Evolutionary conservation across 2,113 vertebrate genomes (phyloP), one percentile per base, ranked within the genome.

Genomic region (Eira barbara): DNA sequence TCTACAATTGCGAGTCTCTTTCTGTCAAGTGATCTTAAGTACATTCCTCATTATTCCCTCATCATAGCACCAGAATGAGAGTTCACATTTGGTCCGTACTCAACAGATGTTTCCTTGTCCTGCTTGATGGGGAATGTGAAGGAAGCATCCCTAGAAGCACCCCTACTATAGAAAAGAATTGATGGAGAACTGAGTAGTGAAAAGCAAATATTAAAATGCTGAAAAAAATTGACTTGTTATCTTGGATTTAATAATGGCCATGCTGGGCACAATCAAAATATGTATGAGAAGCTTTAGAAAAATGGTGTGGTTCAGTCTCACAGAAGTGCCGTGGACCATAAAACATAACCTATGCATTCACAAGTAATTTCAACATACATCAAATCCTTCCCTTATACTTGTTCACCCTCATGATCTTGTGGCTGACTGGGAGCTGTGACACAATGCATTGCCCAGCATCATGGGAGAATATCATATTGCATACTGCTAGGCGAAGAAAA

Each of bases 271-370:
- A 87, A 86, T 90, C 89, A 95, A 92, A 96, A 92, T 42, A 23
- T 63, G 13, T 86, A 80, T 76, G 55, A 69, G 88, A 96, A 81
- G 15, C 13, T 52, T 49, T 52, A 84, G 79, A 93, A 76, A 90
- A 85, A 63, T 74, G 36, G 36, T 15, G 6, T 59, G 42, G 20
- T 83, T 96, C 63, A 95, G 17, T 76, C 36, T 83, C 47, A 52
- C 4, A 57, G 65, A 81, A 15, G 23, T 69, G n/a, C 80, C 97
- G 5, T 97, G 81, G 65, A 65, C 42, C 78, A 91, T 82, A 93
- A 97, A 95, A 85, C 45, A 76, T 74, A 93, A 97, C 81, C 45
- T 73, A 89, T 49, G 25, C 42, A 89, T 89, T 85, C 85, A 97
- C 89, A 96, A 91, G 36, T 97, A 86, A 89, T 79, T 95, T 91